These are phyloP conservation scores for Phrixothrix hirtus DNA, from an alignment of 2,888 invertebrate species.

Conservation along the genomic window DNA sequence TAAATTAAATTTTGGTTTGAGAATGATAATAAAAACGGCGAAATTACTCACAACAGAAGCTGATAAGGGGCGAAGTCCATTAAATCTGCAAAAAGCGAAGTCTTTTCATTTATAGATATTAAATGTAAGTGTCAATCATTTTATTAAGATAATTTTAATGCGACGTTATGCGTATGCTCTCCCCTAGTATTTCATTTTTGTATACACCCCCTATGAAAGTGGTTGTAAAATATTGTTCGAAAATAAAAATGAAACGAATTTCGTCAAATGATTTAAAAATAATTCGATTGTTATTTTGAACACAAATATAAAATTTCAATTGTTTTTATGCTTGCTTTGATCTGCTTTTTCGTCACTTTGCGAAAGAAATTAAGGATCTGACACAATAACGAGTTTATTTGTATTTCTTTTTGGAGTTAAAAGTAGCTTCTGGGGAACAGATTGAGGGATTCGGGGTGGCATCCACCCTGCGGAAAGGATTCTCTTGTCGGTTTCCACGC, in stretches of 20 bases:
- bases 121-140: constrained; percentile 54
- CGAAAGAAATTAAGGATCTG: not conserved
- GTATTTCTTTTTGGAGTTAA: constrained; percentile 23
- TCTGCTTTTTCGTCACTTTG: constrained; percentile 4
- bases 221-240: constrained; percentile 8
- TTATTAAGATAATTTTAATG: constrained; percentile 51
- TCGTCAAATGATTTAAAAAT: no score
- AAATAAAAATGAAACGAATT: no score
- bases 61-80: constrained; percentile 50
- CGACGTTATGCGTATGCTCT: constrained; percentile 40
- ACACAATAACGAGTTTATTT: constrained; percentile 14
- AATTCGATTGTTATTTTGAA: constrained; percentile 43
- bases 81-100: constrained; percentile 38
- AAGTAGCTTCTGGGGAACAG: constrained; percentile 21
- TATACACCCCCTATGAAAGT: constrained; percentile 11
- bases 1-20: not conserved
- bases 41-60: constrained; percentile 7
- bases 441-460: constrained; percentile 26
- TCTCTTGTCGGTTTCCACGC: constrained; percentile 56
- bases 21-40: constrained; percentile 9
- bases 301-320: constrained; percentile 44
- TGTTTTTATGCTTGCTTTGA: no score
- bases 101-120: constrained; percentile 40
- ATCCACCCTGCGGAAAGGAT: constrained; percentile 54
- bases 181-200: constrained; percentile 22